phyloP scores from a whole-genome alignment of 2,113 vertebrate species.

The Spizaetus ornatus region DNA sequence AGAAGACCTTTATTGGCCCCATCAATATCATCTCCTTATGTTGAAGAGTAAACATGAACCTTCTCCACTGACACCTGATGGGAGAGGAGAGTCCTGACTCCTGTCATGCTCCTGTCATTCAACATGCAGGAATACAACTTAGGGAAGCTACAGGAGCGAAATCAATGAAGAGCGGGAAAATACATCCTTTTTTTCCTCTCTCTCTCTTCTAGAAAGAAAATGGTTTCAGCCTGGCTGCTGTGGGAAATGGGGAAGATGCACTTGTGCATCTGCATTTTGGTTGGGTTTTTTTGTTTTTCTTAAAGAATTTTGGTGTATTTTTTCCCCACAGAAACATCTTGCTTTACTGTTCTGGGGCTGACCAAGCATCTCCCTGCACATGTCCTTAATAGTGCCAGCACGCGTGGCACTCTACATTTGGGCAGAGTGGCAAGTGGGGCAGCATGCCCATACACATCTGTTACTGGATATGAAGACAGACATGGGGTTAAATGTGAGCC shows the following conservation, averaged over 20 bases:
- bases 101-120: neutral
- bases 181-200: neutral
- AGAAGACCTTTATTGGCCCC: neutral
- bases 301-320: neutral
- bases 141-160: neutral
- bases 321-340: neutral
- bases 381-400: neutral
- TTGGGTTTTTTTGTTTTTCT: neutral
- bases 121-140: neutral
- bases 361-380: neutral
- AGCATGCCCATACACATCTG: accelerated
- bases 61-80: neutral
- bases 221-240: neutral
- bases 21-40: neutral
- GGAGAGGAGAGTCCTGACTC: neutral
- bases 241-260: neutral
- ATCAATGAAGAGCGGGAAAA: neutral
- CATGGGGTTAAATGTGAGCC: neutral
- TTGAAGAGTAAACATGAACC: neutral
- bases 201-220: neutral
- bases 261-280: neutral
- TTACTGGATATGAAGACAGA: neutral
- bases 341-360: neutral
- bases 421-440: neutral
- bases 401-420: too few species aligned